A percentile compares a stretch with the other conserved stretches of the same genome.
phyloP scores from a whole-genome alignment of 2,113 vertebrate genomes.

The Mobula birostris region DNA sequence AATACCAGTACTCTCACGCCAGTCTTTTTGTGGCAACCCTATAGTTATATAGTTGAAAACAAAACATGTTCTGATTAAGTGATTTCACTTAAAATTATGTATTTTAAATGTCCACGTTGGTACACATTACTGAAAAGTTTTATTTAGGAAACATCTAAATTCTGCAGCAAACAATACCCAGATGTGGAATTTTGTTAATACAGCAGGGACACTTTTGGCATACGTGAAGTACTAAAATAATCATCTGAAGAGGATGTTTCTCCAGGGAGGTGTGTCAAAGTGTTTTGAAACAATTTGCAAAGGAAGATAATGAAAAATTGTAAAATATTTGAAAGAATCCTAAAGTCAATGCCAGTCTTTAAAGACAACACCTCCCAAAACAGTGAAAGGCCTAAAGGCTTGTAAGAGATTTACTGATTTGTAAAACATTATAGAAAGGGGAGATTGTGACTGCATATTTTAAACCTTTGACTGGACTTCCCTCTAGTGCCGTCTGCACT shows the following conservation, averaged over 20 bases:
- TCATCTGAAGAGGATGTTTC: neutral
- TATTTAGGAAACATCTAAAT: neutral
- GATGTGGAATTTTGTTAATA: neutral
- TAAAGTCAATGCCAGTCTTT: conserved; percentile 3
- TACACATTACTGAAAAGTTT: neutral
- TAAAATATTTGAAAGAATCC: neutral
- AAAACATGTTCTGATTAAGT: neutral
- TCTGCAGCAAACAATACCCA: neutral
- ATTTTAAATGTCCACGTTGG: neutral
- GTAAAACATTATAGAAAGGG: neutral
- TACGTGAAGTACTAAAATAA: neutral
- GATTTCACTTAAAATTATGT: neutral
- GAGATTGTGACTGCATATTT: neutral
- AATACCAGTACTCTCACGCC: neutral
- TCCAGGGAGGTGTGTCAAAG: neutral
- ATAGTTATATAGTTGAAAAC: neutral
- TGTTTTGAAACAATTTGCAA: neutral
- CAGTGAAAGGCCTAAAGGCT: conserved; percentile 4
- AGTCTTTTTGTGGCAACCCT: neutral
- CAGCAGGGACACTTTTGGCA: neutral
- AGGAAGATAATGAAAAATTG: neutral
- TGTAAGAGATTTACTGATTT: neutral
- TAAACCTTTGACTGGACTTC: neutral
- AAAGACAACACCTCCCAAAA: neutral
- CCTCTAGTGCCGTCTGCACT: neutral